These are phyloP conservation scores for Stegastes partitus DNA, from an alignment of 2,113 vertebrate species.

Conservation along the genomic window DNA sequence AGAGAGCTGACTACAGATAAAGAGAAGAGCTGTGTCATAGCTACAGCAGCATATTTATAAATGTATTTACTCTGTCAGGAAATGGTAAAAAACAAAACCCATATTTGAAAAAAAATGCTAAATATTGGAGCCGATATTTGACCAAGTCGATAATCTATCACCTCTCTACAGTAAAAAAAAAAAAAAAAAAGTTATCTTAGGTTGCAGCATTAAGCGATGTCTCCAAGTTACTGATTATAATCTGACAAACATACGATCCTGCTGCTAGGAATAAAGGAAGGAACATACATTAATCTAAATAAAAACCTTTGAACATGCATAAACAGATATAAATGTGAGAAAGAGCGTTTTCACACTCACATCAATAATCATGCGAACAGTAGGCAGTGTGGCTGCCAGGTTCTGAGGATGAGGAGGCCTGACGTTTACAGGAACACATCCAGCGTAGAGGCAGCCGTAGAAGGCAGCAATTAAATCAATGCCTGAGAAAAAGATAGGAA, in stretches of 20 bases:
- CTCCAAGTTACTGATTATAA: not conserved
- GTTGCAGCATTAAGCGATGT: not conserved
- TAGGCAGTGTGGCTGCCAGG: conserved; percentile 94
- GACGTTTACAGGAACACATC: conserved; percentile 95
- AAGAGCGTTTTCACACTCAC: conserved; percentile 82
- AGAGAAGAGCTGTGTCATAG: too few species aligned
- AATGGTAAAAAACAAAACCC: too few species aligned
- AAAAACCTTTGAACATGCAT: not conserved
- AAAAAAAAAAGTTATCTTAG: not conserved
- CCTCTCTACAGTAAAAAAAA: too few species aligned
- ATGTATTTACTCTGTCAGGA: too few species aligned
- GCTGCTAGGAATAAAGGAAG: not conserved
- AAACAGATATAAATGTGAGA: not conserved
- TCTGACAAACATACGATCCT: not conserved
- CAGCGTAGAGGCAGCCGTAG: conserved; percentile 96
- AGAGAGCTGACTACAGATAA: too few species aligned
- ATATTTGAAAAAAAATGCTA: too few species aligned
- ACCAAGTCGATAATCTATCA: too few species aligned
- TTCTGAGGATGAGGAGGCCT: conserved; percentile 98
- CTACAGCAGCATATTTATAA: too few species aligned
- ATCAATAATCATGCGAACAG: conserved; percentile 98
- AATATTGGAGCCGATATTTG: too few species aligned
- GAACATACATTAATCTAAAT: not conserved
- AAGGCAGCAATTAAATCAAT: conserved; percentile 96
- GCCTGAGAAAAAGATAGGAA: conserved; percentile 79